Evolutionary conservation across 2,888 invertebrate species (phyloP).

Genomic region (Pristionchus fissidentatus): DNA sequence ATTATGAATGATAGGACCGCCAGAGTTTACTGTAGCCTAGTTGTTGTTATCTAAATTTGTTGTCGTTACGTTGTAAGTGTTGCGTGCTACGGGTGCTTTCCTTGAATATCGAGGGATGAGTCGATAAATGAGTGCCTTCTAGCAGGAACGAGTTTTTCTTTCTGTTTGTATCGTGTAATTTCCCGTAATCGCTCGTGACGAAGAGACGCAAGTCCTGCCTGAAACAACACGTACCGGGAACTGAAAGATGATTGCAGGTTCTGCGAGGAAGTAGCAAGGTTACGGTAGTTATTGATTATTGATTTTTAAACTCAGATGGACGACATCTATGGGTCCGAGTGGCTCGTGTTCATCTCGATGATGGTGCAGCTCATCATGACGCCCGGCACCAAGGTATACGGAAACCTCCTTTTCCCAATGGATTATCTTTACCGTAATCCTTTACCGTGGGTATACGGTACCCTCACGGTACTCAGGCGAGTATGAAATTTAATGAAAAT

Average conservation of each 20-base stretch:
- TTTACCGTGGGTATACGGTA: neutral
- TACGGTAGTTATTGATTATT: neutral
- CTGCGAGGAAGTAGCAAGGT: too few relatives aligned
- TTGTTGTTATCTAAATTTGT: conserved; percentile 43
- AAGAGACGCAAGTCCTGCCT: too few relatives aligned
- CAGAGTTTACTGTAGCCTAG: conserved; percentile 27
- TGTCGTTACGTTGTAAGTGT: neutral
- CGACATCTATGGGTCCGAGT: conserved; percentile 65
- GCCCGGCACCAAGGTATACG: conserved; percentile 86
- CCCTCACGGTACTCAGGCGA: too few relatives aligned
- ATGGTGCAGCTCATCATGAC: conserved; percentile 65
- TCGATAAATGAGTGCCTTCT: neutral
- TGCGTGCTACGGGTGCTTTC: neutral
- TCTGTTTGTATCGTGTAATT: neutral
- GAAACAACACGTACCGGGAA: too few relatives aligned
- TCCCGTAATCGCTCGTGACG: neutral
- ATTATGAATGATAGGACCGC: neutral
- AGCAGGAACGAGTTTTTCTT: neutral
- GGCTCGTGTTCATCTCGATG: conserved; percentile 66
- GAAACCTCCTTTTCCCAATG: conserved; percentile 76
- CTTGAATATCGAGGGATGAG: neutral
- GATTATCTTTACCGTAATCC: neutral
- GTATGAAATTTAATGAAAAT: neutral
- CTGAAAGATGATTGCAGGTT: too few relatives aligned
- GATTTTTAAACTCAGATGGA: conserved; percentile 54